These are phyloP conservation scores for Linurgus olivaceus DNA, from an alignment of 2,797 vertebrate species.

Conservation along the genomic window DNA sequence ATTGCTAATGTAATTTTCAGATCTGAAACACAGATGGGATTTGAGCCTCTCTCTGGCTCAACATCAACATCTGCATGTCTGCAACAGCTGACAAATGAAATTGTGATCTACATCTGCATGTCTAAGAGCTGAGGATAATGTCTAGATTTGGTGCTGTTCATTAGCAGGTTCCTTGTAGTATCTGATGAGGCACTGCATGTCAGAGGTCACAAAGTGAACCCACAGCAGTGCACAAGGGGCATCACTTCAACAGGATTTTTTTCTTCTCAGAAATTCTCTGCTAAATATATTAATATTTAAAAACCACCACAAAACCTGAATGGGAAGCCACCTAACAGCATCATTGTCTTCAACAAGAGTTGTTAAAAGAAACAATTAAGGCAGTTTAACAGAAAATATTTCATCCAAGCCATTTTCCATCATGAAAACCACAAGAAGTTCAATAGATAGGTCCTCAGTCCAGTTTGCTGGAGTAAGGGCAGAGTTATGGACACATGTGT, in stretches of 20 bases:
- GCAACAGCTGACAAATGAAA: not conserved
- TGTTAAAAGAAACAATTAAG: not conserved
- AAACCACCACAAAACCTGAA: not conserved
- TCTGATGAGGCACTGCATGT: accelerated
- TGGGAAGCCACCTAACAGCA: not conserved
- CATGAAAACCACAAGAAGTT: not conserved
- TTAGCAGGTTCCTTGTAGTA: not conserved
- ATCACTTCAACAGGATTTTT: accelerated
- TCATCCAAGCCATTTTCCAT: not conserved
- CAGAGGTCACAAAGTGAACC: not conserved
- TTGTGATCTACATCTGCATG: not conserved
- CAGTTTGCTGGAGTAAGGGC: not conserved
- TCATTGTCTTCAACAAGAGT: not conserved
- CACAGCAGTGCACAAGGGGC: not conserved
- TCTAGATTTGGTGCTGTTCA: not conserved
- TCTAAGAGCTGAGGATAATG: not conserved
- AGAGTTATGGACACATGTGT: not conserved
- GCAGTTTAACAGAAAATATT: not conserved
- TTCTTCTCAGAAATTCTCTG: not conserved
- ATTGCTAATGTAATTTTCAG: not conserved
- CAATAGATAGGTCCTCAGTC: not conserved
- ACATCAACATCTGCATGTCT: not conserved
- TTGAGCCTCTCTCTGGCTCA: not conserved
- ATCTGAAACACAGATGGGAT: not conserved
- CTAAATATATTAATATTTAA: not conserved